These are phyloP conservation scores for Corythucha ciliata DNA, from an alignment of 2,888 invertebrate species.

Conservation along the genomic window DNA sequence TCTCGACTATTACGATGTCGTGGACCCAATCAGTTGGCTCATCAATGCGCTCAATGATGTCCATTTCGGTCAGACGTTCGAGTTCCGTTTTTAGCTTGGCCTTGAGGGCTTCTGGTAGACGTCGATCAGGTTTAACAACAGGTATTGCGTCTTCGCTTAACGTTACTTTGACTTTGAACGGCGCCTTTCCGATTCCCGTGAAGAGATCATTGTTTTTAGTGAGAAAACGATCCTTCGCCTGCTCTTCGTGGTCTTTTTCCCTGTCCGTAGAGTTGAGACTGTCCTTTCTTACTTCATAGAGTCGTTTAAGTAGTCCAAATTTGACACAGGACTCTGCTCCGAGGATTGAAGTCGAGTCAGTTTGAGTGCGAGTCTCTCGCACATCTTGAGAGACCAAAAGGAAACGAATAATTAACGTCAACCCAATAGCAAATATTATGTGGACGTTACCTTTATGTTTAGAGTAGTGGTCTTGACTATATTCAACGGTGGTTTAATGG, in stretches of 20 bases:
- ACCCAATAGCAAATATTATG: too few relatives aligned
- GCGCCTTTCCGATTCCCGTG: constrained; percentile 6
- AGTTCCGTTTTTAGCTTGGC: constrained; percentile 4
- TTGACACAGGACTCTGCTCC: neutral
- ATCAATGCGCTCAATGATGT: too few relatives aligned
- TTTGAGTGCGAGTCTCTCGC: too few relatives aligned
- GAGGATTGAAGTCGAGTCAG: neutral
- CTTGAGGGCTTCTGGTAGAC: neutral
- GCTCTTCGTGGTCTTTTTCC: too few relatives aligned
- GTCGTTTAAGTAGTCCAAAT: constrained; percentile 3
- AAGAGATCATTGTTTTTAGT: constrained; percentile 1
- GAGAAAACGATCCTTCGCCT: too few relatives aligned
- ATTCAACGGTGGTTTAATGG: too few relatives aligned
- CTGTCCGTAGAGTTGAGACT: too few relatives aligned
- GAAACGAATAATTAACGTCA: too few relatives aligned
- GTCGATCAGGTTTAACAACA: neutral
- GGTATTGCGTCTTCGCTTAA: constrained; percentile 8
- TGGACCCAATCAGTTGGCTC: constrained; percentile 12
- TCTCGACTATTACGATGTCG: constrained; percentile 17
- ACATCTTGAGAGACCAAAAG: too few relatives aligned
- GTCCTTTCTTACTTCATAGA: constrained; percentile 2
- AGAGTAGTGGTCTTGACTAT: too few relatives aligned
- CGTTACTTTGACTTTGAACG: neutral
- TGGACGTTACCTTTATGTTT: too few relatives aligned
- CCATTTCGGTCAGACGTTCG: neutral